Evolutionary conservation across 1,140 invertebrate genomes (phyloP).

Genomic region (Liolophura sinensis): DNA sequence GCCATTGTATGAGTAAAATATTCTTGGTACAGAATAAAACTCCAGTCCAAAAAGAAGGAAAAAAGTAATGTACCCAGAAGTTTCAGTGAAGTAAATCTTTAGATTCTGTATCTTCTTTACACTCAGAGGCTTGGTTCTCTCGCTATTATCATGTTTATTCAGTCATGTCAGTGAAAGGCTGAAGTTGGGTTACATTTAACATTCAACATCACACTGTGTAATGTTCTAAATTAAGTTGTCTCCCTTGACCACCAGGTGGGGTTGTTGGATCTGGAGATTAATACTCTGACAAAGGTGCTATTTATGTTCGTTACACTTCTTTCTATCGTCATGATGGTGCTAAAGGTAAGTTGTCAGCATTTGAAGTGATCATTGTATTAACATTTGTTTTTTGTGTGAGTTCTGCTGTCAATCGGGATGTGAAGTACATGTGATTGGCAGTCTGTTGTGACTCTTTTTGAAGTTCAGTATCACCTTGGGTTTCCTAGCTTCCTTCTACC

Average conservation of each 20-base stretch:
- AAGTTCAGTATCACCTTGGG: too few relatives aligned
- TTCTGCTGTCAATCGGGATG: background rate
- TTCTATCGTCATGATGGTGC: constrained; percentile 90
- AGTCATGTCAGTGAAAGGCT: background rate
- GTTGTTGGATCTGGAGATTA: constrained; percentile 92
- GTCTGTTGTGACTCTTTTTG: too few relatives aligned
- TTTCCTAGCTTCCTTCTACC: too few relatives aligned
- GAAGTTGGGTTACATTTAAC: background rate
- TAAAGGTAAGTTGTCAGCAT: constrained; percentile 68
- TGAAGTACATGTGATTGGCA: too few relatives aligned
- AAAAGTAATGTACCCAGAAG: too few relatives aligned
- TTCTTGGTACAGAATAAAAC: too few relatives aligned
- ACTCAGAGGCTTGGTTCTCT: too few relatives aligned
- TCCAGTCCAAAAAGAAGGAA: too few relatives aligned
- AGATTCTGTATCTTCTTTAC: too few relatives aligned
- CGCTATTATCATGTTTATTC: too few relatives aligned
- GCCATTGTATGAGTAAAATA: too few relatives aligned
- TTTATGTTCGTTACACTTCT: constrained; percentile 91
- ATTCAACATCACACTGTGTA: background rate
- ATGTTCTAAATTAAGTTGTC: background rate
- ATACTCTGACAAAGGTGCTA: constrained; percentile 92
- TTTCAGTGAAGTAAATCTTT: too few relatives aligned
- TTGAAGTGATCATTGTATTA: constrained; percentile 25
- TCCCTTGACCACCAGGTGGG: constrained; percentile 68
- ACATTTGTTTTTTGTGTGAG: background rate